These are phyloP conservation scores for Apamea monoglypha DNA, from an alignment of 2,888 invertebrate species.

Conservation along the genomic window DNA sequence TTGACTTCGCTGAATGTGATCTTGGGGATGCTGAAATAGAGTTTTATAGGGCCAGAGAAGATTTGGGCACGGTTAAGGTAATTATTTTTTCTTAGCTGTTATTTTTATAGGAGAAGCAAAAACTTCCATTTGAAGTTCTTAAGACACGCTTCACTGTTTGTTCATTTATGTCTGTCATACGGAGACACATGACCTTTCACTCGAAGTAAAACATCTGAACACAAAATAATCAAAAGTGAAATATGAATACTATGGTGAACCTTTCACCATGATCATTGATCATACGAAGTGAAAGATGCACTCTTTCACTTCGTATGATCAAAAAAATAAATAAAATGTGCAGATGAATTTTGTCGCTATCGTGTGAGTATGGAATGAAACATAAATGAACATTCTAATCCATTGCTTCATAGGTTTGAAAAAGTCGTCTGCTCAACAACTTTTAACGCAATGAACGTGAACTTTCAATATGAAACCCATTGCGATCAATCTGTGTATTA, in stretches of 20 bases:
- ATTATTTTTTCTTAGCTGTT: slow-evolving; percentile 2
- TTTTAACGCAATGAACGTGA: background rate
- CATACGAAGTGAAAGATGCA: too few relatives aligned
- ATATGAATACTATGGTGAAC: background rate
- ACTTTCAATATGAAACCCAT: background rate
- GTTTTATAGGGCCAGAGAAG: slow-evolving; percentile 82
- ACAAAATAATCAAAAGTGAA: background rate
- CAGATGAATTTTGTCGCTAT: background rate
- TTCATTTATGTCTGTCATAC: background rate
- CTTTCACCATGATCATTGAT: too few relatives aligned
- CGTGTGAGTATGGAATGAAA: background rate
- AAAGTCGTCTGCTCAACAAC: background rate
- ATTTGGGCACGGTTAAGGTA: slow-evolving; percentile 83
- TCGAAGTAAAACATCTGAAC: background rate
- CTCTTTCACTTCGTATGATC: background rate
- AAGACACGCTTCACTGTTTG: background rate
- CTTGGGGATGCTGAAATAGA: slow-evolving; percentile 86
- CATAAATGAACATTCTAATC: background rate
- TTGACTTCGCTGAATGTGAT: slow-evolving; percentile 85
- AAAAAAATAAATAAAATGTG: background rate
- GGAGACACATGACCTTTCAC: background rate
- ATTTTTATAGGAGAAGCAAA: background rate
- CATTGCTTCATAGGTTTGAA: background rate
- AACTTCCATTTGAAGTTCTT: background rate
- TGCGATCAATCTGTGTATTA: background rate